Evolutionary conservation across 2,113 vertebrate species (phyloP).

Genomic region (Ceyx margarethae): DNA sequence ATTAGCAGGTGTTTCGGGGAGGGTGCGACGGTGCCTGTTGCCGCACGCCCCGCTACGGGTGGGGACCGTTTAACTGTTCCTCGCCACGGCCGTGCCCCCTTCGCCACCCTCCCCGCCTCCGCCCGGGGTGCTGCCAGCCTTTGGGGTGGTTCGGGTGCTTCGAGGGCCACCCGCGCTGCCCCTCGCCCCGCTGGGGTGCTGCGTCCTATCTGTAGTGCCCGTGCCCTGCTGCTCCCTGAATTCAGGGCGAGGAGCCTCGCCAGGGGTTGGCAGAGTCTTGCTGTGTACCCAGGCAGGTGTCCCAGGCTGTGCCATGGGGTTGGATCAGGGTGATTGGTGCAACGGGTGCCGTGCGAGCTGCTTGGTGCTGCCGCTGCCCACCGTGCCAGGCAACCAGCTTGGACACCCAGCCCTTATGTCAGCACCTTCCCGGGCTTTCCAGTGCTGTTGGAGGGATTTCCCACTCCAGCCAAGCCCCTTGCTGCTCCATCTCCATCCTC

Average conservation of each 20-base stretch:
- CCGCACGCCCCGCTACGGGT: background rate
- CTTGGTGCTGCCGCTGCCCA: background rate
- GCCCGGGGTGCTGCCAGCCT: background rate
- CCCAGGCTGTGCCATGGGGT: background rate
- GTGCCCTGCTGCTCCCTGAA: accelerated
- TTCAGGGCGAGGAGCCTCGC: background rate
- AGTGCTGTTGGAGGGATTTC: background rate
- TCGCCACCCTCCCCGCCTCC: accelerated
- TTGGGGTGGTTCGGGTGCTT: background rate
- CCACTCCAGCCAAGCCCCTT: background rate
- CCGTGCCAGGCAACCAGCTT: accelerated
- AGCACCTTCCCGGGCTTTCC: background rate
- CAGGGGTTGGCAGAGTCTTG: background rate
- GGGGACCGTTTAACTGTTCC: slow-evolving; percentile 30
- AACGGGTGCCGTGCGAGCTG: accelerated
- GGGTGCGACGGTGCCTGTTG: slow-evolving; percentile 32
- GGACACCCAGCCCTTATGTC: accelerated
- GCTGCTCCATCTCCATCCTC: slow-evolving; percentile 2
- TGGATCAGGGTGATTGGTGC: accelerated
- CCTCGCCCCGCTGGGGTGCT: background rate
- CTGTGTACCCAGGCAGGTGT: background rate
- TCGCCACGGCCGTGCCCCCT: background rate
- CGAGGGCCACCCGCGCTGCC: background rate
- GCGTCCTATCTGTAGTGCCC: accelerated
- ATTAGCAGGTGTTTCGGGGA: slow-evolving; percentile 66